A percentile compares a stretch with the other conserved stretches of the same genome.
These are phyloP conservation scores for Danio kyathit DNA, from an alignment of 2,797 vertebrate genomes.

Conservation along the genomic window DNA sequence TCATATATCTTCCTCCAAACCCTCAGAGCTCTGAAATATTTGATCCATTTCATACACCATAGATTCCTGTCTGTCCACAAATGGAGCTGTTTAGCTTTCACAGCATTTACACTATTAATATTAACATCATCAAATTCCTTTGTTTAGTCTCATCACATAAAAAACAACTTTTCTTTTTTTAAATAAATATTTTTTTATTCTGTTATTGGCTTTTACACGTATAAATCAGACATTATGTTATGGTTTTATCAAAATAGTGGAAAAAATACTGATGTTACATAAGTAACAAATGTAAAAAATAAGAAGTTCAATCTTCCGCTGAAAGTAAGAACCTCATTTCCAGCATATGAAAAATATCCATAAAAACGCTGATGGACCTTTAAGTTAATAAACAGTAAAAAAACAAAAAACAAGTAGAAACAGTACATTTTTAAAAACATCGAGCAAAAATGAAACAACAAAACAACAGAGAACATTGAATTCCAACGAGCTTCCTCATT, in stretches of 20 bases:
- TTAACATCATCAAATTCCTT: background rate
- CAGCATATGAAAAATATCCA: slow-evolving; percentile 97
- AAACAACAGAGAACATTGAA: slow-evolving; percentile 67
- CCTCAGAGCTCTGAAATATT: slow-evolving; percentile 67
- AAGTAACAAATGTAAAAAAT: slow-evolving; percentile 99
- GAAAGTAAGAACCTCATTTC: slow-evolving; percentile 97
- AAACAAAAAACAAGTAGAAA: slow-evolving; percentile 69
- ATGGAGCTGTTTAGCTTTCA: background rate
- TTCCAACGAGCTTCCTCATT: slow-evolving; percentile 74
- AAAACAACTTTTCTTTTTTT: slow-evolving; percentile 72
- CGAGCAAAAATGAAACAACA: slow-evolving; percentile 62
- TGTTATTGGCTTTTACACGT: slow-evolving; percentile 99
- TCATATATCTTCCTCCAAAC: slow-evolving; percentile 63
- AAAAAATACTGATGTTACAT: slow-evolving; percentile 98
- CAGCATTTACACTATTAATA: background rate
- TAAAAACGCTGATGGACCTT: slow-evolving; percentile 96
- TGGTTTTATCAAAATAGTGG: slow-evolving; percentile 98
- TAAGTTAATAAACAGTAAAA: slow-evolving; percentile 93
- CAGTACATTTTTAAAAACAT: slow-evolving; percentile 83
- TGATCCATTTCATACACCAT: too few relatives aligned
- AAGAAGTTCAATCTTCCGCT: slow-evolving; percentile 95
- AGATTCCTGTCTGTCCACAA: background rate
- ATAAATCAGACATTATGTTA: slow-evolving; percentile 99
- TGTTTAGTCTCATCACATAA: slow-evolving; percentile 31
- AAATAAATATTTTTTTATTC: slow-evolving; percentile 99